These are phyloP conservation scores for Urosaurus nigricauda DNA, from an alignment of 2,797 vertebrate species.

Conservation along the genomic window DNA sequence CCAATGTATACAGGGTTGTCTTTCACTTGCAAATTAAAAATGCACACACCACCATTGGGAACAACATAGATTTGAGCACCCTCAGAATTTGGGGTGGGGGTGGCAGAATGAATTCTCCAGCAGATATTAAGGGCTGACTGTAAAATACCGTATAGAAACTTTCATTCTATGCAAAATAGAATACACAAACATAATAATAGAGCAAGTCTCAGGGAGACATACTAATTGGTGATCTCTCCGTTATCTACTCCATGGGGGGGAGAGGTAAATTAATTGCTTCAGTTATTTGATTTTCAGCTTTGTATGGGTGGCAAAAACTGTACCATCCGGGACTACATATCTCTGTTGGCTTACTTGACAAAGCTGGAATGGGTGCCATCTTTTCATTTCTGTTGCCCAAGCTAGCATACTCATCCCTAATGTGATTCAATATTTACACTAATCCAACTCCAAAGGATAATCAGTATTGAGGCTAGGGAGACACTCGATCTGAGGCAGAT, in stretches of 20 bases:
- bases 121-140: too few relatives aligned
- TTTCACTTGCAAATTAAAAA: conserved; percentile 45
- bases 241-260: conserved; percentile 1
- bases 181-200: background rate
- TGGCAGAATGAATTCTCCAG: too few relatives aligned
- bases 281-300: fast-evolving
- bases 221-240: background rate
- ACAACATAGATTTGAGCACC: too few relatives aligned
- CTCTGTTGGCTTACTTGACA: background rate
- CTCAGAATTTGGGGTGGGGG: too few relatives aligned
- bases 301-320: fast-evolving
- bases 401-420: background rate
- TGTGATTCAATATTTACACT: conserved; percentile 9
- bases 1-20: conserved; percentile 34
- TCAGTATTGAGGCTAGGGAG: background rate
- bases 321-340: background rate
- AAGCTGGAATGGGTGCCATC: background rate
- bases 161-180: background rate
- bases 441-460: background rate
- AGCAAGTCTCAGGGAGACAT: background rate
- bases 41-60: background rate
- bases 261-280: background rate
- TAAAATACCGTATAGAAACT: background rate
- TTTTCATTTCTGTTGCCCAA: conserved; percentile 3
- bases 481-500: background rate